Evolutionary conservation across 2,797 vertebrate species (phyloP).

Genomic region (Xiphorhynchus erythropygius): DNA sequence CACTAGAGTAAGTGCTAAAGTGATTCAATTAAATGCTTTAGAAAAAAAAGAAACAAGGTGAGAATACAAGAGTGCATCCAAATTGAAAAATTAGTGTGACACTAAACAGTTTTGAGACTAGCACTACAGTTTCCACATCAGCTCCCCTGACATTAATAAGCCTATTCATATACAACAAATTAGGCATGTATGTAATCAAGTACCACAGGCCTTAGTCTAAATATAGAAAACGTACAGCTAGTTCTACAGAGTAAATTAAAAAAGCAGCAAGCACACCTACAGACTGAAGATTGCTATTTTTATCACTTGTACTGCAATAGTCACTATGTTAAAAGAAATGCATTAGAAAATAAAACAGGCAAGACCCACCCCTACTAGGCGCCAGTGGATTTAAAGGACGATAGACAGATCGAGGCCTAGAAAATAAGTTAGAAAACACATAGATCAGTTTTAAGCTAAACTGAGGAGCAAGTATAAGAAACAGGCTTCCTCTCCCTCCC

Average conservation of each 20-base stretch:
- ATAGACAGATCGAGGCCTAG: constrained; percentile 94
- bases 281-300: neutral
- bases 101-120: neutral
- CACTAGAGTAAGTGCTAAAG: neutral
- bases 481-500: neutral
- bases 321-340: neutral
- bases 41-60: neutral
- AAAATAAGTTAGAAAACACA: constrained; percentile 31
- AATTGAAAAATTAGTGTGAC: neutral
- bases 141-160: neutral
- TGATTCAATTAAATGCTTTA: neutral
- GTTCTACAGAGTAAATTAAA: neutral
- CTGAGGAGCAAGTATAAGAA: neutral
- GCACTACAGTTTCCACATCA: neutral
- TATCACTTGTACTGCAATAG: neutral
- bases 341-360: constrained; percentile 25
- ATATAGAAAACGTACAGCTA: neutral
- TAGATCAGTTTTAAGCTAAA: constrained; percentile 10
- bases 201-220: neutral
- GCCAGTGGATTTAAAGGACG: constrained; percentile 92
- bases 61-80: neutral
- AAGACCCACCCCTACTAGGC: constrained; percentile 84
- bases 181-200: neutral
- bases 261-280: neutral
- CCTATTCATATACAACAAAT: neutral